A percentile compares a stretch with the other conserved stretches of the same genome.
These are phyloP conservation scores for Hypomecis punctinalis DNA, from an alignment of 2,888 invertebrate species.

Conservation along the genomic window DNA sequence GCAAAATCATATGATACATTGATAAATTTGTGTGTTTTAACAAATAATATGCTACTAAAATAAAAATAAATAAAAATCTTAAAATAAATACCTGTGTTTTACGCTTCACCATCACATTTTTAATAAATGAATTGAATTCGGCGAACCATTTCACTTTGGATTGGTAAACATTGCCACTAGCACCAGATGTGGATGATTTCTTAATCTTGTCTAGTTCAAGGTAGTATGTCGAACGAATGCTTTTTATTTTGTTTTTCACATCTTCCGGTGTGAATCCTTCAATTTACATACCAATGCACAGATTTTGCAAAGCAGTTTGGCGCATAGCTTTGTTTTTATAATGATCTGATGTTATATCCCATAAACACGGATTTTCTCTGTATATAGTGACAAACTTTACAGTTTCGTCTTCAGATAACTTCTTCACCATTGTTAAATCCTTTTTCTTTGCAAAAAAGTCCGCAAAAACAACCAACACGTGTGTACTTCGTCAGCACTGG, in stretches of 20 bases:
- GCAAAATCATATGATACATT: conserved; percentile 34
- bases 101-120: conserved; percentile 29
- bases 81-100: conserved; percentile 32
- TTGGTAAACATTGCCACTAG: conserved; percentile 38
- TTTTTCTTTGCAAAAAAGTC: no score
- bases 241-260: no score
- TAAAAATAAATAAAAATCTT: conserved; percentile 21
- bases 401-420: no score
- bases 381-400: conserved; percentile 24
- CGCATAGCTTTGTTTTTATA: conserved; percentile 45
- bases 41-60: conserved; percentile 30
- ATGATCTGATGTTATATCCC: conserved; percentile 42
- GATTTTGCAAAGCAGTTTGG: conserved; percentile 36
- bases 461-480: no score
- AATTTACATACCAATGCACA: no score
- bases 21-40: conserved; percentile 27
- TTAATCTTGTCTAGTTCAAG: conserved; percentile 44
- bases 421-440: no score
- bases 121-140: conserved; percentile 40
- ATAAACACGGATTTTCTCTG: conserved; percentile 40
- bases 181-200: conserved; percentile 41
- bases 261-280: no score
- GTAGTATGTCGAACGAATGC: conserved; percentile 43
- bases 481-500: no score
- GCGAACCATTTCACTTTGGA: conserved; percentile 40